Evolutionary conservation across 2,888 invertebrate species (phyloP).

Genomic region (Linnaemya vulpina): DNA sequence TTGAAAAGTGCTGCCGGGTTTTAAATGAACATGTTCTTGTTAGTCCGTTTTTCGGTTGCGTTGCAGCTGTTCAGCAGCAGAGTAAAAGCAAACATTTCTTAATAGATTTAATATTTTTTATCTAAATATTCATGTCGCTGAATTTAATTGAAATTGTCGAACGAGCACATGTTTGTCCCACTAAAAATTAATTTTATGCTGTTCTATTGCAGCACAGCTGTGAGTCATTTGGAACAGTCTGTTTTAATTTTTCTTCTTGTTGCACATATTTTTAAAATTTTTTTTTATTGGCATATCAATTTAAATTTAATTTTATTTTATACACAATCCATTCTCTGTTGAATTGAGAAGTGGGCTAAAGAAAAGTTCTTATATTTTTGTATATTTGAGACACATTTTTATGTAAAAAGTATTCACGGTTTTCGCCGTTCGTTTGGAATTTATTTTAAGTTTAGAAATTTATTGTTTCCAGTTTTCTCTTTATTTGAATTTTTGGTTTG

Average conservation of each 20-base stretch:
- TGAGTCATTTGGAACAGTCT: conserved; percentile 37
- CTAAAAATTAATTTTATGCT: not conserved
- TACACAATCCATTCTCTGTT: not conserved
- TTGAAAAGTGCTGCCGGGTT: not conserved
- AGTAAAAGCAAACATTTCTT: conserved; percentile 28
- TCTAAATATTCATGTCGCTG: conserved; percentile 6
- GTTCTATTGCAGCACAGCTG: not conserved
- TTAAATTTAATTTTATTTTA: conserved; percentile 37
- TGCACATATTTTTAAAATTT: not conserved
- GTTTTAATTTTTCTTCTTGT: conserved; percentile 5
- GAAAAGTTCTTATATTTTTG: not conserved
- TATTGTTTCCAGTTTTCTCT: not conserved
- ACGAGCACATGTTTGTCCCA: conserved; percentile 35
- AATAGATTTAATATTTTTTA: not conserved
- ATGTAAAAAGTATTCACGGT: not conserved
- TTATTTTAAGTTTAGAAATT: not conserved
- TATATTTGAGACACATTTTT: not conserved
- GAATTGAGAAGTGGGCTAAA: not conserved
- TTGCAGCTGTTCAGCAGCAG: not conserved
- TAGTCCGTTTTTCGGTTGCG: not conserved
- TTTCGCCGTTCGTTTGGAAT: not conserved
- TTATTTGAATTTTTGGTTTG: conserved; percentile 11
- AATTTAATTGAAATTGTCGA: conserved; percentile 36
- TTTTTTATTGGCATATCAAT: not conserved
- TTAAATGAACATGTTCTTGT: not conserved